Conservation (phyloP, 2,888 invertebrate genomes). For the Drosophila nr. perissopoda region DNA sequence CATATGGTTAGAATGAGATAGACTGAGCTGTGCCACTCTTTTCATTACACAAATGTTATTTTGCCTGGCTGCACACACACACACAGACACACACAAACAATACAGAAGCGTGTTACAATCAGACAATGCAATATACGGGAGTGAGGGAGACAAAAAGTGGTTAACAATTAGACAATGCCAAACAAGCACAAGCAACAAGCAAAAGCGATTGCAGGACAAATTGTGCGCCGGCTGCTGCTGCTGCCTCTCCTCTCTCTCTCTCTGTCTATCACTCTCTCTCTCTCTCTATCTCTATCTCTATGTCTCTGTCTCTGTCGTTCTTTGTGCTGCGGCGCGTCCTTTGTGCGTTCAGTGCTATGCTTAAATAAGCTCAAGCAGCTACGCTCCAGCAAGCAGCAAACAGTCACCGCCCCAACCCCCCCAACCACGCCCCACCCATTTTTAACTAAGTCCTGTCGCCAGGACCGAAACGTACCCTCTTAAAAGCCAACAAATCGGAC, state of each 20-base stretch:
- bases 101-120: slow-evolving; percentile 55
- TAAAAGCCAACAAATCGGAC: slow-evolving; percentile 77
- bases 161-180: slow-evolving; percentile 76
- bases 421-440: slow-evolving; percentile 1
- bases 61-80: slow-evolving; percentile 37
- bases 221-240: slow-evolving; percentile 62
- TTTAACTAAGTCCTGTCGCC: slow-evolving; percentile 9
- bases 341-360: slow-evolving; percentile 34
- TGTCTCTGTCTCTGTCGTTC: slow-evolving; percentile 12
- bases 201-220: slow-evolving; percentile 78
- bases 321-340: slow-evolving; percentile 43
- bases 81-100: slow-evolving; percentile 37
- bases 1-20: not conserved
- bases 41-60: slow-evolving; percentile 77
- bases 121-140: slow-evolving; percentile 56
- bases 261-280: slow-evolving; percentile 10
- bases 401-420: slow-evolving; percentile 1
- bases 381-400: slow-evolving; percentile 43
- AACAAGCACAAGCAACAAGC: slow-evolving; percentile 74
- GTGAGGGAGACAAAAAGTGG: slow-evolving; percentile 51
- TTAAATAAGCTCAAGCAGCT: slow-evolving; percentile 72
- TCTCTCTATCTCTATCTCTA: slow-evolving; percentile 8
- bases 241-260: slow-evolving; percentile 1
- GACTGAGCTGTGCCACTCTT: slow-evolving; percentile 35
- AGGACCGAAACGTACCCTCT: slow-evolving; percentile 17